A percentile compares a stretch with the other conserved stretches of the same genome.
Conservation (phyloP, 2,797 vertebrate species). For the Novumbra hubbsi region DNA sequence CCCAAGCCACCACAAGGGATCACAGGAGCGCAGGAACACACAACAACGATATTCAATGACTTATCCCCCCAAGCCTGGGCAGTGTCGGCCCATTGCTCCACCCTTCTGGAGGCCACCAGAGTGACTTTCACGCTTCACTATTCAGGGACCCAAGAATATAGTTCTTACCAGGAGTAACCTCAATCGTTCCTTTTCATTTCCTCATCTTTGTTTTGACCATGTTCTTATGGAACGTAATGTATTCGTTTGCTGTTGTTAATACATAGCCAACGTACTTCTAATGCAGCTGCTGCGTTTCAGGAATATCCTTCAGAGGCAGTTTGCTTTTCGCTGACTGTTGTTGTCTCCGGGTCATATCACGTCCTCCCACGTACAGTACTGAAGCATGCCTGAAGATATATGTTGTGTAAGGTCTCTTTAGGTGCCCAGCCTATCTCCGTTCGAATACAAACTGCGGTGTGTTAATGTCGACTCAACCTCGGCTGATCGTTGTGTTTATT, state of each 20-base stretch:
- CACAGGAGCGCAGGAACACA: no score
- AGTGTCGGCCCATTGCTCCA: not conserved
- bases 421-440: not conserved
- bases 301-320: not conserved
- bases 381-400: not conserved
- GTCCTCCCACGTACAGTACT: not conserved
- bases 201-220: not conserved
- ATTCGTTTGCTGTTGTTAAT: not conserved
- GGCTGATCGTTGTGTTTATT: not conserved
- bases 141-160: not conserved
- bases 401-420: slow-evolving; percentile 2
- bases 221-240: not conserved
- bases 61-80: no score
- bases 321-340: not conserved
- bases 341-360: not conserved
- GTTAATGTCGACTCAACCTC: not conserved
- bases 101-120: no score
- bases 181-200: not conserved
- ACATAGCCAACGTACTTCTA: not conserved
- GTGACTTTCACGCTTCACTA: no score
- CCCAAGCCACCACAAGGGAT: no score
- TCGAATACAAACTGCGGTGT: not conserved
- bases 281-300: not conserved
- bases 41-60: no score
- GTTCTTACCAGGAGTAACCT: not conserved